A percentile compares a stretch with the other conserved stretches of the same genome.
These are phyloP conservation scores for Odontophorus gujanensis DNA, from an alignment of 2,113 vertebrate species.

Conservation along the genomic window DNA sequence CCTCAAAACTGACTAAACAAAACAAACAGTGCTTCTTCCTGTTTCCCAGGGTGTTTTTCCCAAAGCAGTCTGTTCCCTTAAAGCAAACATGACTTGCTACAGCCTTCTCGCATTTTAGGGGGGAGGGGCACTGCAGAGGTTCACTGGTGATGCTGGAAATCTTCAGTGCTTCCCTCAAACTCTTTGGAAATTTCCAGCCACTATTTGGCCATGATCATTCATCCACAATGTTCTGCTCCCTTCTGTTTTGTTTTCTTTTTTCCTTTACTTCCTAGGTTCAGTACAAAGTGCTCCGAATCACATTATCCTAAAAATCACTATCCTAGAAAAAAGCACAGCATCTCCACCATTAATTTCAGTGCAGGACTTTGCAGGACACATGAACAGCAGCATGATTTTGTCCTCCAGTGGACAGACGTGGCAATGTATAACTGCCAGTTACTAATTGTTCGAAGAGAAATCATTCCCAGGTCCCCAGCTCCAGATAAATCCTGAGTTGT, in stretches of 20 bases:
- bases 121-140: neutral
- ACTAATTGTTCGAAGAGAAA: neutral
- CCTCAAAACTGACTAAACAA: neutral
- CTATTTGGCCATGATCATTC: neutral
- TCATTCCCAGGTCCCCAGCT: neutral
- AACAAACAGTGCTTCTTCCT: slow-evolving; percentile 33
- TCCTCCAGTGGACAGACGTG: neutral
- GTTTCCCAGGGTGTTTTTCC: neutral
- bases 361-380: neutral
- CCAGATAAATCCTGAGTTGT: neutral
- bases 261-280: neutral
- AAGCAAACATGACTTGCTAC: neutral
- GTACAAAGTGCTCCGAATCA: neutral
- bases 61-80: neutral
- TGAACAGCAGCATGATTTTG: neutral
- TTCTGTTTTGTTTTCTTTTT: neutral
- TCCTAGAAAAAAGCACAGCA: neutral
- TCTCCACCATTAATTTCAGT: neutral
- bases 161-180: neutral
- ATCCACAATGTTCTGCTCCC: neutral
- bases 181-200: neutral
- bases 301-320: neutral
- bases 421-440: neutral
- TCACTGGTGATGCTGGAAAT: neutral
- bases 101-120: neutral